Conservation (phyloP, 2,888 invertebrate genomes). For the Prosapia bicincta region DNA sequence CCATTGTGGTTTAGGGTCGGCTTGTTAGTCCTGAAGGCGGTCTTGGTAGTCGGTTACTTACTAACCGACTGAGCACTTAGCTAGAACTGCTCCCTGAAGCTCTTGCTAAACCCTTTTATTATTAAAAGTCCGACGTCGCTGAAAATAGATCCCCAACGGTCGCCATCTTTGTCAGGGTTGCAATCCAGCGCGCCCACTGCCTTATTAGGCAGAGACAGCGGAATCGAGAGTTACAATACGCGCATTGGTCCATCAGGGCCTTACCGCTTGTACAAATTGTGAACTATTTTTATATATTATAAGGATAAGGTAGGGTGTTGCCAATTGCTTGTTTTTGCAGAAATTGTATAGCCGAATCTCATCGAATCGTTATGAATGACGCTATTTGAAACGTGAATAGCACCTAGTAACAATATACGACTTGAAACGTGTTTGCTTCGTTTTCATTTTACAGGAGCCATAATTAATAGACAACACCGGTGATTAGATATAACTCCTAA, state of each 20-base stretch:
- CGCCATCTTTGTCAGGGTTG: slow-evolving; percentile 2
- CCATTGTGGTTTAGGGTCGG: slow-evolving; percentile 20
- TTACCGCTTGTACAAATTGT: background rate
- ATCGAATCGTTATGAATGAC: no score
- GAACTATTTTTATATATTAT: background rate
- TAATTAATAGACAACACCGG: no score
- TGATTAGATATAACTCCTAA: no score
- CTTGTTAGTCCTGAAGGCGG: background rate
- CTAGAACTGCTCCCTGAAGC: background rate
- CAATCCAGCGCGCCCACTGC: background rate
- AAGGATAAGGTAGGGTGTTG: background rate
- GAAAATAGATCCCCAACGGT: background rate
- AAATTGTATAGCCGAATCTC: background rate
- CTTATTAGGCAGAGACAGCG: background rate
- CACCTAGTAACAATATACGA: no score
- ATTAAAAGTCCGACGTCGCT: background rate
- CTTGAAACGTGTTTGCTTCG: no score
- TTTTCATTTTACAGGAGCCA: no score
- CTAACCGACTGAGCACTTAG: background rate
- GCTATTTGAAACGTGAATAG: no score
- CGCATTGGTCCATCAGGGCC: background rate
- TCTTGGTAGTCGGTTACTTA: background rate
- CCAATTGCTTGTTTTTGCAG: background rate
- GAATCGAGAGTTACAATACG: background rate
- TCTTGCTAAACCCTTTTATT: background rate